Conservation (phyloP, 2,113 vertebrate species). For the Neolamprologus devosi region DNA sequence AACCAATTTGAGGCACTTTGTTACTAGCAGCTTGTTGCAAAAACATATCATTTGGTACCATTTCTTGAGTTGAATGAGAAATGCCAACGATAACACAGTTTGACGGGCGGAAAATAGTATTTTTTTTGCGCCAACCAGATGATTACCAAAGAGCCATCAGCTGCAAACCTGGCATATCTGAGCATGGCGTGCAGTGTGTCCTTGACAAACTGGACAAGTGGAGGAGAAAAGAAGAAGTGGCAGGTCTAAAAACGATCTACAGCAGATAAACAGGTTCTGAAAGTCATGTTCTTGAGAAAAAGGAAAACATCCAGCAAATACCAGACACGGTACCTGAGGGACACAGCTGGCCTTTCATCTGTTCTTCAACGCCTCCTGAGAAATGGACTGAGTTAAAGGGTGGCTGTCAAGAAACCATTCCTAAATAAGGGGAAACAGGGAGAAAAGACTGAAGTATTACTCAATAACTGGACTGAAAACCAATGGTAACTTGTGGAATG, state of each 20-base stretch:
- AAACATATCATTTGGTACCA: not conserved
- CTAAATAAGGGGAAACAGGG: not conserved
- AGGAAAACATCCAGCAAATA: not conserved
- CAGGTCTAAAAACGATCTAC: not conserved
- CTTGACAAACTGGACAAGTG: not conserved
- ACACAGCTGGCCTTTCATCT: not conserved
- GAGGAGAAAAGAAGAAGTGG: not conserved
- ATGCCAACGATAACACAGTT: not conserved
- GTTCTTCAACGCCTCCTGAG: not conserved
- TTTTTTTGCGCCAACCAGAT: not conserved
- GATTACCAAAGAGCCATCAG: not conserved
- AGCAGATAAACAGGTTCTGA: not conserved
- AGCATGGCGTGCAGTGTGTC: not conserved
- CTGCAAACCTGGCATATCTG: not conserved
- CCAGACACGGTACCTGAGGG: not conserved
- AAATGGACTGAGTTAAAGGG: not conserved
- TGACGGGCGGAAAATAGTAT: rapidly evolving
- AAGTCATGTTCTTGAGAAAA: not conserved
- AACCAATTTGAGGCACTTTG: not conserved
- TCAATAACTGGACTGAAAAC: not conserved
- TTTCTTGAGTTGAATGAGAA: not conserved
- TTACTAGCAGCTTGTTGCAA: not conserved
- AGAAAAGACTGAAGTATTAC: not conserved
- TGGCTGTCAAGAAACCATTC: not conserved
- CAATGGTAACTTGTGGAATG: not conserved